These are phyloP conservation scores for Dendroctonus valens DNA, from an alignment of 1,140 invertebrate species.

Conservation along the genomic window DNA sequence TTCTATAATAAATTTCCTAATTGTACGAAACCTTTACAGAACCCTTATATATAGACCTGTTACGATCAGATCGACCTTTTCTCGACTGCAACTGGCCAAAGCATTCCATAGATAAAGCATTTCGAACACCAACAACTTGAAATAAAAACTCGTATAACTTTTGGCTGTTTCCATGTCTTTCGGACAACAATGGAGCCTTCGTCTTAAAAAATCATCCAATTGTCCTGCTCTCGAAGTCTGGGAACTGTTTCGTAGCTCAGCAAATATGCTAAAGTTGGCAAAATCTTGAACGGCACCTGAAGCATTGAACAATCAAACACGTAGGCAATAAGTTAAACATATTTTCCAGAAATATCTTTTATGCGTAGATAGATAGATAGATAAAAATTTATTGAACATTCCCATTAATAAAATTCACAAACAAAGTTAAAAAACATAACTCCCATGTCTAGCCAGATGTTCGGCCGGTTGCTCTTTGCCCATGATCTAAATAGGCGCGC, in stretches of 20 bases:
- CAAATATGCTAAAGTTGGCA: conserved; percentile 17
- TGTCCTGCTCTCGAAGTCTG: conserved; percentile 36
- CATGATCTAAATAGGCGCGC: too few relatives aligned
- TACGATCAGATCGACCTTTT: conserved; percentile 54
- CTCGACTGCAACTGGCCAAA: conserved; percentile 60
- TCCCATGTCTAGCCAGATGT: too few relatives aligned
- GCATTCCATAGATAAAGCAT: conserved; percentile 73
- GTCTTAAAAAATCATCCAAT: conserved; percentile 43
- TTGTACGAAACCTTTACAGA: too few relatives aligned
- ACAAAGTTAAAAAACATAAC: too few relatives aligned
- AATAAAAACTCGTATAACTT: conserved; percentile 46
- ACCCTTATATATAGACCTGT: conserved; percentile 45
- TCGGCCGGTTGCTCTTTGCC: too few relatives aligned
- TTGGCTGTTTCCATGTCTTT: conserved; percentile 21
- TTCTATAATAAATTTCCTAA: conserved; percentile 26
- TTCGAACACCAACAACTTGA: conserved; percentile 65
- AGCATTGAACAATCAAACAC: not conserved
- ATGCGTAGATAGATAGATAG: too few relatives aligned
- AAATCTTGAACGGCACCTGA: conserved; percentile 38
- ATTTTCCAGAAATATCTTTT: not conserved
- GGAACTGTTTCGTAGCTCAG: conserved; percentile 19
- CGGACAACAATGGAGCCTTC: conserved; percentile 40
- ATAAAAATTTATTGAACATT: too few relatives aligned
- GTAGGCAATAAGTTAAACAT: not conserved
- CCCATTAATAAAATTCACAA: too few relatives aligned